Conservation (phyloP, 2,888 invertebrate species). For the Torymus texanus region DNA sequence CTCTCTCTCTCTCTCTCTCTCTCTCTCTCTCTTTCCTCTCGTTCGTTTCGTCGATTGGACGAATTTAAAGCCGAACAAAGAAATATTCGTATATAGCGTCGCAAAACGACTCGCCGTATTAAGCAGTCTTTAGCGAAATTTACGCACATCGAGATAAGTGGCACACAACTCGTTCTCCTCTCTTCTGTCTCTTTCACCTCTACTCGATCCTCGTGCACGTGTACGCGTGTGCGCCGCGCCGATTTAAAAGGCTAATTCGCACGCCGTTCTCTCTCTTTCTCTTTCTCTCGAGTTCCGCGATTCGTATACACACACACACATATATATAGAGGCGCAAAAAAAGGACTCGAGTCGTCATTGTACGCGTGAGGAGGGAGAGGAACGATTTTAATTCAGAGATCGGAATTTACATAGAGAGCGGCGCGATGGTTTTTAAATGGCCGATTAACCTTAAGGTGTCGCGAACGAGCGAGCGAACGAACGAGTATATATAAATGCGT, state of each 20-base stretch:
- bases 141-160: slow-evolving; percentile 14
- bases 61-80: neutral
- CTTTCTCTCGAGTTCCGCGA: no score
- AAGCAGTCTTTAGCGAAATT: slow-evolving; percentile 26
- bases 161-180: neutral
- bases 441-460: neutral
- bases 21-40: no score
- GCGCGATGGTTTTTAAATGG: slow-evolving; percentile 24
- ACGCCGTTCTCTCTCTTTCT: no score
- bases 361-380: neutral
- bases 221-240: no score
- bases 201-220: no score
- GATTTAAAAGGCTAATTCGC: slow-evolving; percentile 35
- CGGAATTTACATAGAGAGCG: slow-evolving; percentile 12
- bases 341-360: neutral
- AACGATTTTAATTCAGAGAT: slow-evolving; percentile 16
- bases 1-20: no score
- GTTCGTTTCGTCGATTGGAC: neutral
- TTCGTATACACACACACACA: no score
- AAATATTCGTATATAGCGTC: neutral
- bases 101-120: neutral
- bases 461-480: neutral
- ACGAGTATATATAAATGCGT: no score
- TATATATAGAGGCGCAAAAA: no score
- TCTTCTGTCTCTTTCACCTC: no score